These are phyloP conservation scores for Tapirus indicus DNA, from an alignment of 2,797 vertebrate genomes.

Conservation along the genomic window DNA sequence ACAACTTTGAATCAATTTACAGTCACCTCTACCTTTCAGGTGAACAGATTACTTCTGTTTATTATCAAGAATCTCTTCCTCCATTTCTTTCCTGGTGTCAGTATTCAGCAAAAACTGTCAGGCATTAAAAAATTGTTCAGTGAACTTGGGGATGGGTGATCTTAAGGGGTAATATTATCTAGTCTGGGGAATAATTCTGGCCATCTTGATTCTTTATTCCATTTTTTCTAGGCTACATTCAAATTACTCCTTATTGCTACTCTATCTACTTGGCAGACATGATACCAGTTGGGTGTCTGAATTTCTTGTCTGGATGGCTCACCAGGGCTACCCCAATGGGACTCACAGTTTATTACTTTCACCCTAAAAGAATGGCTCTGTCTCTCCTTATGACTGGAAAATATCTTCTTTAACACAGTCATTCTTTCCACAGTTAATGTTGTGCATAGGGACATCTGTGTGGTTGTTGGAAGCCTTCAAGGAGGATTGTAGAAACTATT, in stretches of 20 bases:
- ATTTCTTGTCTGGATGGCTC: neutral
- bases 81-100: neutral
- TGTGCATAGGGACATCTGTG: constrained; percentile 12
- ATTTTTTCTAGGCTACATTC: neutral
- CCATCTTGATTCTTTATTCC: neutral
- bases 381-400: neutral
- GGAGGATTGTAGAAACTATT: constrained; percentile 4
- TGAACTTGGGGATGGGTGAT: neutral
- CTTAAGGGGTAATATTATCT: neutral
- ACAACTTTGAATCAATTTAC: neutral
- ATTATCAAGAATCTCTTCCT: neutral
- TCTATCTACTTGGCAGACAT: neutral
- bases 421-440: neutral
- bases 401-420: neutral
- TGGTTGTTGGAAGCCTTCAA: neutral
- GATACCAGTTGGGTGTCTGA: neutral
- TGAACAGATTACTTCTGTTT: neutral
- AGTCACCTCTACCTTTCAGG: neutral
- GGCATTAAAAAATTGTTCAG: neutral
- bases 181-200: neutral
- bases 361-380: neutral
- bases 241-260: neutral
- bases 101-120: neutral
- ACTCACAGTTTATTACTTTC: neutral
- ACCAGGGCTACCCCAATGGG: neutral